phyloP scores from a whole-genome alignment of 2,888 invertebrate species.

The Orthosia gothica region DNA sequence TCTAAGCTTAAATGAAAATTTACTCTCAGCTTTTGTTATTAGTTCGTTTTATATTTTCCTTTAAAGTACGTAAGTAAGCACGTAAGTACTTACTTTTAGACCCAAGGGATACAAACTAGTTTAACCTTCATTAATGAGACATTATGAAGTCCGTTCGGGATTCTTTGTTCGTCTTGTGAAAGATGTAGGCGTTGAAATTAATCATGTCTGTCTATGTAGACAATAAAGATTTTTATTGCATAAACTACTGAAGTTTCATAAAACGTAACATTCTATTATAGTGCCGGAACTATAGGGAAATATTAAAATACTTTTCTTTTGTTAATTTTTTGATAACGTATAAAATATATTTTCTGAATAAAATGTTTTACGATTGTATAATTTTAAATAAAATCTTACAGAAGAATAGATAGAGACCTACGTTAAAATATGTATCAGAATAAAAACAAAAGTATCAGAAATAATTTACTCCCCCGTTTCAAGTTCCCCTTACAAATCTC shows the following conservation, averaged over 20 bases:
- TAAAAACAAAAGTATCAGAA: constrained; percentile 10
- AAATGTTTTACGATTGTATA: too few species aligned
- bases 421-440: not conserved
- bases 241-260: not conserved
- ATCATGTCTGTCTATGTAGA: not conserved
- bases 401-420: not conserved
- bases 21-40: too few species aligned
- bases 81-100: too few species aligned
- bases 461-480: not conserved
- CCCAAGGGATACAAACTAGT: not conserved
- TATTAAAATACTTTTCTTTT: too few species aligned
- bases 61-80: too few species aligned
- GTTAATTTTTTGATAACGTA: too few species aligned
- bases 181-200: not conserved
- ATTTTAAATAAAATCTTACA: not conserved
- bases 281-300: too few species aligned
- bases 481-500: constrained; percentile 17
- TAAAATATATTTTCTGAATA: too few species aligned
- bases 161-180: not conserved
- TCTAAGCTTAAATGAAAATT: too few species aligned
- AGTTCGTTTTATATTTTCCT: too few species aligned
- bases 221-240: not conserved
- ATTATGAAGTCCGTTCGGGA: constrained; percentile 9
- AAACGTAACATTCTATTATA: too few species aligned
- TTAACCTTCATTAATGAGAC: constrained; percentile 6